Evolutionary conservation across 2,888 invertebrate species (phyloP), one percentile per base, ranked within the genome.

Genomic region (Chrysopilus asiliformis): DNA sequence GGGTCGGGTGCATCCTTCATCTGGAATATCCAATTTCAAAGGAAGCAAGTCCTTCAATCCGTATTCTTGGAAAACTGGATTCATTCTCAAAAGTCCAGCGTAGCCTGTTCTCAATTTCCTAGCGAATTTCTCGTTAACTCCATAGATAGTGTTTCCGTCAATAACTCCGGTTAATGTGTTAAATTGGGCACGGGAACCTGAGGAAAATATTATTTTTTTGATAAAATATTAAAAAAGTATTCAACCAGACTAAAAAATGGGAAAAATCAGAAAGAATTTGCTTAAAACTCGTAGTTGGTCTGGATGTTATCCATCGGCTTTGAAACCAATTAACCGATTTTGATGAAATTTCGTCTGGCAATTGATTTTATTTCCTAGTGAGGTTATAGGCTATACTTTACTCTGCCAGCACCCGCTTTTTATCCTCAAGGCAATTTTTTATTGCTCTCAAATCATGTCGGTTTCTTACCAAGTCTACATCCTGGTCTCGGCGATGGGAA

Each of bases 61-160:
- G 47, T 84, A 86, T 52, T 86, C 82, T 43, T 77, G 71, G 63
- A 90, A 89, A 1, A 82, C 84, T 10, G 87, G 85, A 61, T 89
- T 86, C 85, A 89, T 89, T 20, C 86, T 72, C 49, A 90, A 56
- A 12, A 82, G 65, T 34, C 90, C 90, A 8, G 79, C 84, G 49
- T 77, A 81, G 17, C 87, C 86, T 7, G 80, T 74, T 44, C 89
- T 74, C 15, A 89, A 66, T 57, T 85, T 84, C 47, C 87, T 79
- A 24, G 85, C 68, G 55, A 83, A 84, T 48, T 76, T 70, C 53
- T 89, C 87, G 34, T 76, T 80, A 5, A 85, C 80, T 29, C 90
- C 90, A 52, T 91, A 91, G 2, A 91, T 79, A 3, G 89, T 90
- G 55, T 89, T 89, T 33, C 79, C 90, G 60, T 91, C 90, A 24